Evolutionary conservation across 2,888 invertebrate genomes (phyloP), one percentile per base, ranked within the genome.

Genomic region (Fragum sueziense): DNA sequence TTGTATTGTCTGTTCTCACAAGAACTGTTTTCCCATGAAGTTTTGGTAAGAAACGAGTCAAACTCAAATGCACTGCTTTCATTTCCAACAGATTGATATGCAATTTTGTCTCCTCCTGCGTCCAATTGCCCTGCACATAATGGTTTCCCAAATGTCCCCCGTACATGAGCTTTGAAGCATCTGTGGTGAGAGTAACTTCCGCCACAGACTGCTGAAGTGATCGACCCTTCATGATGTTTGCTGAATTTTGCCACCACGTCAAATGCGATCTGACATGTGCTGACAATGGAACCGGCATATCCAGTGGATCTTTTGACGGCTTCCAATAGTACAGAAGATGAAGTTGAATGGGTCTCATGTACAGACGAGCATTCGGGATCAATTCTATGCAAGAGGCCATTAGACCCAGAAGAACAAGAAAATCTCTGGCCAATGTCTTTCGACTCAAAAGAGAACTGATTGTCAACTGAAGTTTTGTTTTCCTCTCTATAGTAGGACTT

Each of bases 341-440:
- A 7, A 74, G 41, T 47, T 74, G 78, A 65, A 74, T 67, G 17
- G 76, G 80, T 59, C 80, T 68, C 80, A 80, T 80, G 73, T 14
- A 62, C 41, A 71, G 29, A 27, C 70, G 41, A 1, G 77, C 72
- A 67, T 72, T 57, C 1, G 72, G 73, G 41, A 80, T 76, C 6
- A 80, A 34, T 37, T 80, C 76, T 25, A 80, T 20, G 59, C 69
- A 76, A 17, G 76, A 72, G 0, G 80, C 73, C 20, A 76, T 80
- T 9, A 61, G 62, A 20, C 80, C 80, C 33, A 81, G 41, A 17
- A 81, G 7, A 57, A 47, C 22, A 1, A 79, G 47, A 37, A 25
- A 79, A 17, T 65, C 27, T 27, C 22, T 52, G 2, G 76, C 70
- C 17, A n/a, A 14, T 47, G 14, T 54, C 17, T 34, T 47, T 29